These are phyloP conservation scores for Machaerirhynchus nigripectus DNA, from an alignment of 2,113 vertebrate species.

Conservation along the genomic window DNA sequence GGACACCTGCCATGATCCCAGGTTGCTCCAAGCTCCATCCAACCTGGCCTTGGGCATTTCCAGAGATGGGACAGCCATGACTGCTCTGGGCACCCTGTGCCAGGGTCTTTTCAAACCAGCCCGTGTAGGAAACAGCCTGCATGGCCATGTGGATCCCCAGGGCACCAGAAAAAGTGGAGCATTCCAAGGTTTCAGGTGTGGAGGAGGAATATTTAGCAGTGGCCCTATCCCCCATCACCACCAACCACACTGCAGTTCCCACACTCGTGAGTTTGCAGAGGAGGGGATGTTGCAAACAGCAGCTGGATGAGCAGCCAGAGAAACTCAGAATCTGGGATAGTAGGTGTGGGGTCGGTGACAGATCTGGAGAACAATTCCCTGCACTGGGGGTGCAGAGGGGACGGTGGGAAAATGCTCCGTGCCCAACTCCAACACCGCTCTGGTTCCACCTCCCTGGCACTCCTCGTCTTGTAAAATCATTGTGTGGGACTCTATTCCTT, in stretches of 20 bases:
- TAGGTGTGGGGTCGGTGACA: not conserved
- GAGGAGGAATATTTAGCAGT: not conserved
- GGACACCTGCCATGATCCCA: not conserved
- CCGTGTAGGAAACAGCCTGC: not conserved
- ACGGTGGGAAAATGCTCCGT: rapidly evolving
- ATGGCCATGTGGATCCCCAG: not conserved
- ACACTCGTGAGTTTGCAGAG: rapidly evolving
- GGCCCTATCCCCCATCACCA: rapidly evolving
- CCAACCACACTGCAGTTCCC: not conserved
- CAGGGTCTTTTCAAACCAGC: not conserved
- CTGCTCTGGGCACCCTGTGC: rapidly evolving
- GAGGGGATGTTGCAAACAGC: not conserved
- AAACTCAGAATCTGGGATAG: not conserved
- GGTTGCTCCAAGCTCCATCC: not conserved
- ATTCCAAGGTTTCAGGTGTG: not conserved
- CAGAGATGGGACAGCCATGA: not conserved
- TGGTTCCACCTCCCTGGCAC: not conserved
- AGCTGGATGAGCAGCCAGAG: not conserved
- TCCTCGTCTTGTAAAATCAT: not conserved
- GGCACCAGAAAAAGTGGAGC: not conserved
- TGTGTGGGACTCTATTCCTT: not conserved
- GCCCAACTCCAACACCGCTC: not conserved
- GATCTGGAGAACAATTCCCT: not conserved
- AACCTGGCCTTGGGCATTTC: not conserved
- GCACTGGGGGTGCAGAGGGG: not conserved